A percentile compares a stretch with the other conserved stretches of the same genome.
These are phyloP conservation scores for Lithobates pipiens DNA, from an alignment of 2,797 vertebrate species.

Conservation along the genomic window DNA sequence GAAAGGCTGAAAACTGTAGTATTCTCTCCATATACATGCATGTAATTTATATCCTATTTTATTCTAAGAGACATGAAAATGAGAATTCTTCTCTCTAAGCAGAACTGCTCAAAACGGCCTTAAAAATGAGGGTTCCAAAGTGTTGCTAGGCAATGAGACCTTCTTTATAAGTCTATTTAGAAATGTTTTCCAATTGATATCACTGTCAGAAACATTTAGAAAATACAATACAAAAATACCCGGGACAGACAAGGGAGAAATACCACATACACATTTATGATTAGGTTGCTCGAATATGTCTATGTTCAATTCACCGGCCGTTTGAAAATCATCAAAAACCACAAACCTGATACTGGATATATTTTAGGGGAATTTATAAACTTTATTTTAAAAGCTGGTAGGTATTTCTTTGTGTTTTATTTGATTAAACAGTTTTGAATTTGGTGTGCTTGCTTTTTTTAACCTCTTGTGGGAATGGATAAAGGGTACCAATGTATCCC, in stretches of 20 bases:
- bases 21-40: conserved; percentile 11
- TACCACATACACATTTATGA: too few relatives aligned
- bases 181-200: conserved; percentile 61
- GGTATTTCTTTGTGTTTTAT: too few relatives aligned
- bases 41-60: conserved; percentile 60
- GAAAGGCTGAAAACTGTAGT: conserved; percentile 33
- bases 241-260: background rate
- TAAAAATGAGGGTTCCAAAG: conserved; percentile 53
- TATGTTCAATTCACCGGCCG: too few relatives aligned
- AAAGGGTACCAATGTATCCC: too few relatives aligned
- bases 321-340: too few relatives aligned
- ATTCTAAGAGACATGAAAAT: conserved; percentile 59
- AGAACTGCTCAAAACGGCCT: conserved; percentile 60
- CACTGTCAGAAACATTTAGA: conserved; percentile 46
- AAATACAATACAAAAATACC: conserved; percentile 39
- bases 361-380: too few relatives aligned
- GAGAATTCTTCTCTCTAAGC: conserved; percentile 53
- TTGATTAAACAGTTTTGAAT: too few relatives aligned
- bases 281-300: too few relatives aligned
- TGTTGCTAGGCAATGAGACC: conserved; percentile 61
- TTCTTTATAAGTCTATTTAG: conserved; percentile 60
- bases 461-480: too few relatives aligned
- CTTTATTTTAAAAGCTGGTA: too few relatives aligned
- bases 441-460: too few relatives aligned
- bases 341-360: too few relatives aligned